Conservation (phyloP, 2,888 invertebrate genomes). For the Anarsia innoxiella region DNA sequence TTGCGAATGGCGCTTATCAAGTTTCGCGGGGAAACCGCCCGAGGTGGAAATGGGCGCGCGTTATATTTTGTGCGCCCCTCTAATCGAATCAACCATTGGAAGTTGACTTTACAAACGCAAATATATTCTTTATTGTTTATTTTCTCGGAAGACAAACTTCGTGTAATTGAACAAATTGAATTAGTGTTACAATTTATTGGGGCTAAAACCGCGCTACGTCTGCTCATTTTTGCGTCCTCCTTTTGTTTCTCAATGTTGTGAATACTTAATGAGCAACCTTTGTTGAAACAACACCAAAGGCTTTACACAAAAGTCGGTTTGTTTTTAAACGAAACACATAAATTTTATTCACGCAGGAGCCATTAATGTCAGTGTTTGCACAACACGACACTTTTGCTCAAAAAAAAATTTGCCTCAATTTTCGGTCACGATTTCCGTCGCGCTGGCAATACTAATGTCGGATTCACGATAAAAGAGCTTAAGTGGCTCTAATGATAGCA, state of each 20-base stretch:
- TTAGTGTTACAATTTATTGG: constrained; percentile 8
- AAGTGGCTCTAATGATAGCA: constrained; percentile 49
- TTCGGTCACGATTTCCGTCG: constrained; percentile 9
- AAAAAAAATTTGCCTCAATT: constrained; percentile 10
- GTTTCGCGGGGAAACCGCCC: constrained; percentile 23
- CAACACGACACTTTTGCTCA: constrained; percentile 10
- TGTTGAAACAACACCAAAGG: constrained; percentile 9
- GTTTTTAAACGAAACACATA: constrained; percentile 14
- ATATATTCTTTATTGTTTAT: constrained; percentile 5
- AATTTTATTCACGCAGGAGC: constrained; percentile 14
- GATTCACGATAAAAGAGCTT: constrained; percentile 29
- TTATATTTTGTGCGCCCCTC: constrained; percentile 1
- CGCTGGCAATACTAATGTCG: constrained; percentile 9
- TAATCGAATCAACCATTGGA: not conserved
- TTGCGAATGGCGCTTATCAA: constrained; percentile 37
- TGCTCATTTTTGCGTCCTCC: not conserved
- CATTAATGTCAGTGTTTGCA: constrained; percentile 12
- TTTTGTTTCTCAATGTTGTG: constrained; percentile 8
- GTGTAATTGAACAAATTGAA: constrained; percentile 5
- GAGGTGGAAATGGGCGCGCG: constrained; percentile 1
- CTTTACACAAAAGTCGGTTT: constrained; percentile 10
- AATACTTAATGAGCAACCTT: constrained; percentile 13
- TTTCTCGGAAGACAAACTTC: constrained; percentile 3
- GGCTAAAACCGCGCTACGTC: not conserved
- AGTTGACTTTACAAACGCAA: not conserved